phyloP scores from a whole-genome alignment of 1,140 invertebrate genomes.

The Tetraneura akinire region DNA sequence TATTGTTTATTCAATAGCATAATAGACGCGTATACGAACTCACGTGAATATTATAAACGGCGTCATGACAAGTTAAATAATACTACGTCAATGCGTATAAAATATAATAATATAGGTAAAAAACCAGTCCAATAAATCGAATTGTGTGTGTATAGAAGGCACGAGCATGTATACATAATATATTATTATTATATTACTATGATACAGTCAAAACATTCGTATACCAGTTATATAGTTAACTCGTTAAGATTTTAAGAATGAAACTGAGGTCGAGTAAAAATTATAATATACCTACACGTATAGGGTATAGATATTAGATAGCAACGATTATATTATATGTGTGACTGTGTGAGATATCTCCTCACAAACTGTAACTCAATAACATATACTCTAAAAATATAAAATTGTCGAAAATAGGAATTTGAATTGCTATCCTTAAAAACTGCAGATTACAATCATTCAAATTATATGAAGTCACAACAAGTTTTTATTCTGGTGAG shows the following conservation, averaged over 20 bases:
- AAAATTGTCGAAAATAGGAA: too few species aligned
- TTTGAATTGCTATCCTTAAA: too few species aligned
- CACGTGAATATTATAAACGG: slow-evolving; percentile 4
- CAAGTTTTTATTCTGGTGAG: too few species aligned
- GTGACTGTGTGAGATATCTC: too few species aligned
- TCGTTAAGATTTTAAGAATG: not conserved
- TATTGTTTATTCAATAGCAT: slow-evolving; percentile 28
- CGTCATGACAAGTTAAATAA: slow-evolving; percentile 25
- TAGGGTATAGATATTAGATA: too few species aligned
- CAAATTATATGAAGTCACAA: too few species aligned
- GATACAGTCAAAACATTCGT: slow-evolving; percentile 37
- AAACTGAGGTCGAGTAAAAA: slow-evolving; percentile 9
- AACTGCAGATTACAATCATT: too few species aligned
- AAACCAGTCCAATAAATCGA: slow-evolving; percentile 40
- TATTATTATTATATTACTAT: not conserved
- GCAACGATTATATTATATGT: too few species aligned
- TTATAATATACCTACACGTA: slow-evolving; percentile 13
- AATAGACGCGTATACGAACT: too few species aligned
- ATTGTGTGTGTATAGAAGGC: not conserved
- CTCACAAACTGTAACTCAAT: too few species aligned
- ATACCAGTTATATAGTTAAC: slow-evolving; percentile 9
- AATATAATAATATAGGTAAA: not conserved
- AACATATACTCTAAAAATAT: too few species aligned
- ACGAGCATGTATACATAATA: not conserved
- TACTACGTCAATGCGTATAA: not conserved